Percentiles rank a stretch among this genome's conserved stretches.
Evolutionary conservation across 2,888 invertebrate genomes (phyloP).

Genomic region (Reticulitermes lucifugus): DNA sequence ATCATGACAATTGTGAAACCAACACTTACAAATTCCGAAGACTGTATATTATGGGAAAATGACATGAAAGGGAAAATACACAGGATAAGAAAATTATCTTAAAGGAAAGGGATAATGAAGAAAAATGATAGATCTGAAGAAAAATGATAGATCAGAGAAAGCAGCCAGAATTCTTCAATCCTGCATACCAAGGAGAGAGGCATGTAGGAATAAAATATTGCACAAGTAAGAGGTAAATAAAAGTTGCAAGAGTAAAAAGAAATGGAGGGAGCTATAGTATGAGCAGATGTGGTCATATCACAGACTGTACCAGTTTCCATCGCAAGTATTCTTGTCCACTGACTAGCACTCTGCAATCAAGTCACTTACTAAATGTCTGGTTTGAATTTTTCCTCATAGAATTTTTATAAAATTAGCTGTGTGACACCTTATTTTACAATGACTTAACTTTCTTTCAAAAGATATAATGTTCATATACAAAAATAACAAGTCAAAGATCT

Average conservation of each 20-base stretch:
- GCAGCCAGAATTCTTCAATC: not conserved
- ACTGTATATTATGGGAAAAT: not conserved
- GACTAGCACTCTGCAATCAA: slow-evolving; percentile 48
- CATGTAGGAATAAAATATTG: not conserved
- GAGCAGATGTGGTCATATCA: slow-evolving; percentile 45
- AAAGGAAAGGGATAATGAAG: not conserved
- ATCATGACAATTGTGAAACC: not conserved
- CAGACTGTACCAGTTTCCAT: slow-evolving; percentile 46
- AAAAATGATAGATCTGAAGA: not conserved
- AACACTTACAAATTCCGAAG: not conserved
- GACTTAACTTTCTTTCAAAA: slow-evolving; percentile 38
- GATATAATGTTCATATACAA: slow-evolving; percentile 41
- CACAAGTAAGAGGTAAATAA: not conserved
- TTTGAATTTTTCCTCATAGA: slow-evolving; percentile 19
- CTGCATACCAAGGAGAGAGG: not conserved
- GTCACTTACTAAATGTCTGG: not conserved
- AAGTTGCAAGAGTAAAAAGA: not conserved
- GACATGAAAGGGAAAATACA: not conserved
- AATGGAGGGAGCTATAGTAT: not conserved
- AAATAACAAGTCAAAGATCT: slow-evolving; percentile 52
- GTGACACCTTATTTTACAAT: slow-evolving; percentile 43
- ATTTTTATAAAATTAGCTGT: slow-evolving; percentile 34
- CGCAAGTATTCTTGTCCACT: slow-evolving; percentile 37
- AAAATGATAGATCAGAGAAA: not conserved
- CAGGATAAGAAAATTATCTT: not conserved